phyloP scores from a whole-genome alignment of 35 echinoderm and acorn worm species.

The Stichopus chloronotus region DNA sequence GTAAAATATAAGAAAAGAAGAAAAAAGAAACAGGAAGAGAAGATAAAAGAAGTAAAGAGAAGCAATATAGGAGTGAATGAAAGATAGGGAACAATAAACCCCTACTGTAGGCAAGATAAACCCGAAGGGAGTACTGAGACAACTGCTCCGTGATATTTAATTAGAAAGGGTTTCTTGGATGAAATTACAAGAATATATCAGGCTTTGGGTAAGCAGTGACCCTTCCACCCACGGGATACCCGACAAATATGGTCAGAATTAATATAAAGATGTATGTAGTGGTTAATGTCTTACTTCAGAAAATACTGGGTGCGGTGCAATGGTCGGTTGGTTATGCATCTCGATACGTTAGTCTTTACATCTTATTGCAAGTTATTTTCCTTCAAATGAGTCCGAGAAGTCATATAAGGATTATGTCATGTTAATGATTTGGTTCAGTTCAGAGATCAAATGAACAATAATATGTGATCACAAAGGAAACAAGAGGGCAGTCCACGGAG shows the following conservation, averaged over 20 bases:
- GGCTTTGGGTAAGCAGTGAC: background rate
- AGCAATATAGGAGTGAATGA: no score
- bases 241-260: background rate
- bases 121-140: constrained; percentile 1
- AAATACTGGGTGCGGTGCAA: no score
- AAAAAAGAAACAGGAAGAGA: background rate
- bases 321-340: no score
- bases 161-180: constrained; percentile 8
- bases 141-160: constrained; percentile 48
- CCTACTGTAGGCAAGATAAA: constrained; percentile 11
- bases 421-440: no score
- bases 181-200: constrained; percentile 7
- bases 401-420: no score
- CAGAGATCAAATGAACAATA: no score
- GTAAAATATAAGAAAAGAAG: background rate
- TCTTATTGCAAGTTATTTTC: no score
- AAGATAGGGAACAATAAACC: background rate
- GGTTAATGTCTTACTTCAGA: no score
- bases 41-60: background rate
- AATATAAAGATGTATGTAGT: background rate
- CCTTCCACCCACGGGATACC: background rate
- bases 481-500: no score
- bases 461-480: no score
- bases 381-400: no score
- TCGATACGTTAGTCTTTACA: no score